phyloP scores from a whole-genome alignment of 2,797 vertebrate genomes.

The Pseudochirops corinnae region DNA sequence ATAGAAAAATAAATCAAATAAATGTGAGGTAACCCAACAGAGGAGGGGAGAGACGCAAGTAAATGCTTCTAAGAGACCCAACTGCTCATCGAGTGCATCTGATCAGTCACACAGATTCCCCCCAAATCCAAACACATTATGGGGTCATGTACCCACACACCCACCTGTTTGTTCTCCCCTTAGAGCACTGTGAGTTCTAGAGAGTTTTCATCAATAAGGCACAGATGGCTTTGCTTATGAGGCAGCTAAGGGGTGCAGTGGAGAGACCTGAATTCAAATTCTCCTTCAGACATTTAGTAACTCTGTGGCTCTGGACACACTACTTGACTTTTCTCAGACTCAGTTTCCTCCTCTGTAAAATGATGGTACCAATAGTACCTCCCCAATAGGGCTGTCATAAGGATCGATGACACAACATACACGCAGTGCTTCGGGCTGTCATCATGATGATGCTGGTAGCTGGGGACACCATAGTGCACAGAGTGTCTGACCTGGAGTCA shows the following conservation, averaged over 20 bases:
- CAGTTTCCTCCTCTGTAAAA: neutral
- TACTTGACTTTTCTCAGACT: neutral
- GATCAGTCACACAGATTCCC: neutral
- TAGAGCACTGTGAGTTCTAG: neutral
- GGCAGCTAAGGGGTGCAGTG: fast-evolving
- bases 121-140: neutral
- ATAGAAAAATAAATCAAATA: neutral
- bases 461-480: no score
- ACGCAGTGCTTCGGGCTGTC: neutral
- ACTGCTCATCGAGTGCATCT: no score
- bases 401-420: neutral
- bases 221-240: neutral
- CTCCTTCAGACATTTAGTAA: neutral
- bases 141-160: neutral
- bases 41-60: neutral
- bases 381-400: neutral
- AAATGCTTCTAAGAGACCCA: neutral
- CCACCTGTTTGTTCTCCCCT: no score
- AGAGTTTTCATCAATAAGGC: neutral
- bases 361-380: neutral
- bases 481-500: no score
- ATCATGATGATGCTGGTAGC: no score
- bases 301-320: neutral
- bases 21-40: no score
- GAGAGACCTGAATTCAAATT: neutral